These are phyloP conservation scores for Prunella strophiata DNA, from an alignment of 2,797 vertebrate species.

Conservation along the genomic window DNA sequence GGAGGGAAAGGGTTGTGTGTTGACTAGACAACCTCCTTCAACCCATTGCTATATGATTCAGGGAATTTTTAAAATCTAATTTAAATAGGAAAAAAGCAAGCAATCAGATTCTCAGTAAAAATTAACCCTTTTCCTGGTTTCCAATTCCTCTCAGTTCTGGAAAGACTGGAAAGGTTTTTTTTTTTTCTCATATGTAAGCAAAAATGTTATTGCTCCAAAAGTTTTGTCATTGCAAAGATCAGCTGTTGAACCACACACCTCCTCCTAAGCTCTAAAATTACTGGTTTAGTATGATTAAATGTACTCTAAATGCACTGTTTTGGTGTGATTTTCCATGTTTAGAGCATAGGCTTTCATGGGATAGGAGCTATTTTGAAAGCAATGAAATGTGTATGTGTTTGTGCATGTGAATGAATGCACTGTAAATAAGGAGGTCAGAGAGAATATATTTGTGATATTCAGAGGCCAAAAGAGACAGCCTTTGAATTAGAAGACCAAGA, in stretches of 20 bases:
- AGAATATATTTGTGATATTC: background rate
- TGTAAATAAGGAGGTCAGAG: background rate
- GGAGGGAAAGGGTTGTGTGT: accelerated
- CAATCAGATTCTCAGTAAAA: background rate
- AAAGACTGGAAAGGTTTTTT: background rate
- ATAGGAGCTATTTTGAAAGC: background rate
- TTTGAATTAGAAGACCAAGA: background rate
- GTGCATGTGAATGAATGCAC: background rate
- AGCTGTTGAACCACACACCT: background rate
- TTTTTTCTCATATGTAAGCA: background rate
- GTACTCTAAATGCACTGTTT: background rate
- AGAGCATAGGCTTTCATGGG: background rate
- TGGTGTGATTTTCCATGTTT: background rate
- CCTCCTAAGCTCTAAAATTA: background rate
- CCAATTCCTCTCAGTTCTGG: background rate
- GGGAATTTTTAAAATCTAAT: background rate
- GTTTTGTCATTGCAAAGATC: background rate
- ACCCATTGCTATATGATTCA: background rate
- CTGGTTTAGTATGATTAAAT: background rate
- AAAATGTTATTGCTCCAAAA: background rate
- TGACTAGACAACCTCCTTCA: background rate
- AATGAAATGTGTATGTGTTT: accelerated
- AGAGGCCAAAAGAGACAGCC: background rate
- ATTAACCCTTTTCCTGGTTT: background rate
- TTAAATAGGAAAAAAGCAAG: background rate